Percentiles rank a stretch among this genome's conserved stretches.
phyloP scores from a whole-genome alignment of 1,140 invertebrate species.

The Drosophila pectinifera region DNA sequence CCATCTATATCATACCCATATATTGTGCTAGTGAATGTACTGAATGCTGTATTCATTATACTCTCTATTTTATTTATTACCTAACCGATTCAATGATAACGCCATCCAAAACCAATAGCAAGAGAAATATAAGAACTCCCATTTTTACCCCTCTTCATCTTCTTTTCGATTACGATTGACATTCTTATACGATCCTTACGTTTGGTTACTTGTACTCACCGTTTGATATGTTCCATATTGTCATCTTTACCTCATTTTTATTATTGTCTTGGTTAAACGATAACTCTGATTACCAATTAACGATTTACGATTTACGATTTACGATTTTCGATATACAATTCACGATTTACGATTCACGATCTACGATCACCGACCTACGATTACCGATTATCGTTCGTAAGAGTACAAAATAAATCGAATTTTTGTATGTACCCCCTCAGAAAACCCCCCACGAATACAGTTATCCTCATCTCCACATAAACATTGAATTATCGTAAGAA shows the following conservation, averaged over 20 bases:
- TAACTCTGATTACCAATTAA: conserved; percentile 29
- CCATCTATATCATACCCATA: conserved; percentile 75
- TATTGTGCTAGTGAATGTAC: conserved; percentile 85
- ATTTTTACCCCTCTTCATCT: conserved; percentile 27
- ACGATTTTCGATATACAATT: conserved; percentile 7
- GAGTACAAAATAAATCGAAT: conserved; percentile 24
- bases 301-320: conserved; percentile 14
- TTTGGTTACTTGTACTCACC: conserved; percentile 49
- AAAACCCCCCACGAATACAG: conserved; percentile 1
- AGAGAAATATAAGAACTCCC: conserved; percentile 38
- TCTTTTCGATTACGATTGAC: conserved; percentile 36
- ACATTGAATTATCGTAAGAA: conserved; percentile 11
- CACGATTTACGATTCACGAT: background rate
- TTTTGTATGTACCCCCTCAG: conserved; percentile 12
- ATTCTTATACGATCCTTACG: conserved; percentile 39
- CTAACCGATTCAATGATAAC: conserved; percentile 82
- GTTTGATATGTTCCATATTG: conserved; percentile 44
- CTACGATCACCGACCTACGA: conserved; percentile 11
- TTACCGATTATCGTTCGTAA: conserved; percentile 30
- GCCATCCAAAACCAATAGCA: conserved; percentile 74
- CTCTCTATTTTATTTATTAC: conserved; percentile 79
- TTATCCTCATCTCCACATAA: background rate
- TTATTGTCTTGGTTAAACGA: conserved; percentile 36
- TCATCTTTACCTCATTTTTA: conserved; percentile 34
- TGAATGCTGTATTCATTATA: conserved; percentile 85